Conservation (phyloP, 2,888 invertebrate genomes). For the Graphium colonna region DNA sequence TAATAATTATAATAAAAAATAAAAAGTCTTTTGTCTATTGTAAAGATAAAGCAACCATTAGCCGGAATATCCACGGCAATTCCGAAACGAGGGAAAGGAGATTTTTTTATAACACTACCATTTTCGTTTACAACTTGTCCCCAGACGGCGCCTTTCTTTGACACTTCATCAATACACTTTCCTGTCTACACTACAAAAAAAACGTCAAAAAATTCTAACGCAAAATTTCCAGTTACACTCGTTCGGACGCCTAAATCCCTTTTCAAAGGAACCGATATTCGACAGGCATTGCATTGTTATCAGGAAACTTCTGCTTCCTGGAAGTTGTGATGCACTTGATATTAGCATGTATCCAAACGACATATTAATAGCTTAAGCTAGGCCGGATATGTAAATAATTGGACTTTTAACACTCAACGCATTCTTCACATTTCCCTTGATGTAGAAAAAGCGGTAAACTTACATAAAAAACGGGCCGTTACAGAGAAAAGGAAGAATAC, state of each 20-base stretch:
- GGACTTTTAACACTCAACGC: not conserved
- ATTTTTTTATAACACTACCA: not conserved
- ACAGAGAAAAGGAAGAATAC: conserved; percentile 26
- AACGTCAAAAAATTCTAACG: not conserved
- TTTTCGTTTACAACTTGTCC: not conserved
- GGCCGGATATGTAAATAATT: conserved; percentile 10
- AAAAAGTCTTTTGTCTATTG: no score
- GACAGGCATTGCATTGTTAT: conserved; percentile 3
- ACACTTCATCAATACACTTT: not conserved
- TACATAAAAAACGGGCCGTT: conserved; percentile 12
- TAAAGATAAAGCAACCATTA: not conserved
- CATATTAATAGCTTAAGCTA: not conserved
- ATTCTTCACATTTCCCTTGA: not conserved
- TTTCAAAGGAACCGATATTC: conserved; percentile 17
- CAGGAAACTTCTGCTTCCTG: conserved; percentile 2
- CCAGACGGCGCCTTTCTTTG: not conserved
- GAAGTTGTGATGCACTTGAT: conserved; percentile 2
- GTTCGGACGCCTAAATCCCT: conserved; percentile 9
- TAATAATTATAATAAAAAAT: no score
- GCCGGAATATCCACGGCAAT: not conserved
- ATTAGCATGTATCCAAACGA: not conserved
- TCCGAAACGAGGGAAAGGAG: no score
- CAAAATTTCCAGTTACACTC: not conserved
- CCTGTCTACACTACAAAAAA: not conserved
- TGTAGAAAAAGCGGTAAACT: not conserved